phyloP scores from a whole-genome alignment of 2,113 vertebrate genomes.

The Corythornis cristatus region DNA sequence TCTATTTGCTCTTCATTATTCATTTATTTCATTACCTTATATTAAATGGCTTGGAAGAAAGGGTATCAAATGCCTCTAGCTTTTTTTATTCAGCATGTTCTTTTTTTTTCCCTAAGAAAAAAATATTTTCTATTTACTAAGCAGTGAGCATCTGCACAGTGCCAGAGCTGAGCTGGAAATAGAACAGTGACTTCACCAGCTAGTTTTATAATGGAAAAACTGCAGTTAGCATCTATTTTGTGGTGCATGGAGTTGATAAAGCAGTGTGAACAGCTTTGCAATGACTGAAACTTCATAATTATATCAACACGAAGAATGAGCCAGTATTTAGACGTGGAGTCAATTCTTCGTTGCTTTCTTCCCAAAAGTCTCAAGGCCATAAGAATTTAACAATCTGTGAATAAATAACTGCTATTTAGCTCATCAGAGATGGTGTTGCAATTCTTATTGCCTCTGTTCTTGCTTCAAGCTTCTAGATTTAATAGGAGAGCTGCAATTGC shows the following conservation, averaged over 20 bases:
- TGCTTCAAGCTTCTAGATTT: conserved; percentile 6
- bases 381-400: conserved; percentile 47
- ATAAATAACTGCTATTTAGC: conserved; percentile 57
- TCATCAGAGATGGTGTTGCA: conserved; percentile 2
- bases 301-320: conserved; percentile 41
- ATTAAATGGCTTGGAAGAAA: conserved; percentile 56
- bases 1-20: conserved; percentile 27
- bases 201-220: conserved; percentile 65
- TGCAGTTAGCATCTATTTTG: conserved; percentile 65
- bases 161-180: conserved; percentile 62
- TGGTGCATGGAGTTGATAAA: conserved; percentile 31
- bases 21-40: conserved; percentile 43
- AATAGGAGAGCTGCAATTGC: conserved; percentile 17
- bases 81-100: conserved; percentile 38
- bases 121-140: conserved; percentile 42
- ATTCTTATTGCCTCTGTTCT: not conserved
- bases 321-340: conserved; percentile 42
- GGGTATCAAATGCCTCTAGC: not conserved
- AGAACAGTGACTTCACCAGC: conserved; percentile 63
- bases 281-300: conserved; percentile 56
- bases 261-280: conserved; percentile 57
- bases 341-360: conserved; percentile 23
- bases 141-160: conserved; percentile 6
- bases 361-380: conserved; percentile 31
- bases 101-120: not conserved